Evolutionary conservation across 1,140 invertebrate genomes (phyloP).

Genomic region (Hypothenemus hampei): DNA sequence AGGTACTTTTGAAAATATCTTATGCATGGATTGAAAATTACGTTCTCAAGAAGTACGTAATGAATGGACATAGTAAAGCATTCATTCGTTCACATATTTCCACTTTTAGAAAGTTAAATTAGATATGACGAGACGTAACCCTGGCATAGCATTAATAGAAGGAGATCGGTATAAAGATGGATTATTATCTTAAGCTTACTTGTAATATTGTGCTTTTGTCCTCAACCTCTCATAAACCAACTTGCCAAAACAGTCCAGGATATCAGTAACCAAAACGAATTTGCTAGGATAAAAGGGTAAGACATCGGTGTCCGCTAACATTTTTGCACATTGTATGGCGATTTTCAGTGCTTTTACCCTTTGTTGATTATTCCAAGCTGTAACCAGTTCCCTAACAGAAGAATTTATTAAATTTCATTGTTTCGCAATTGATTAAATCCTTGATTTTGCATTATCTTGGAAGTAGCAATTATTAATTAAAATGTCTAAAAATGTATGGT

Average conservation of each 20-base stretch:
- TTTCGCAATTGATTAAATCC: too few relatives aligned
- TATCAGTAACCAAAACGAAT: constrained; percentile 94
- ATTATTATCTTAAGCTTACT: too few relatives aligned
- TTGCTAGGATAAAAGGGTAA: constrained; percentile 97
- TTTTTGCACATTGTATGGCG: constrained; percentile 92
- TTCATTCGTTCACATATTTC: too few relatives aligned
- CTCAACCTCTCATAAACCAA: constrained; percentile 85
- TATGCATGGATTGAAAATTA: background rate
- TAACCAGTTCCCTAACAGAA: constrained; percentile 65
- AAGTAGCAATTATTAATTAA: too few relatives aligned
- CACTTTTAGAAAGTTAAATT: too few relatives aligned
- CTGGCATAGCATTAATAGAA: too few relatives aligned
- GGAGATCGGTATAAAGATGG: too few relatives aligned
- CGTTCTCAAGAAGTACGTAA: background rate
- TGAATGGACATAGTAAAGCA: too few relatives aligned
- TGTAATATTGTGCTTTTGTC: constrained; percentile 58
- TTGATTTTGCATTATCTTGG: too few relatives aligned
- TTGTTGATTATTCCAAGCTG: constrained; percentile 90
- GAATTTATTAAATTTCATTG: background rate
- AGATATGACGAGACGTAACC: too few relatives aligned
- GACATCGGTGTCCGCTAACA: constrained; percentile 81
- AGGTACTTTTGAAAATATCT: too few relatives aligned
- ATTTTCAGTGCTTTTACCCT: constrained; percentile 95
- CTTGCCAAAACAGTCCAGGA: constrained; percentile 91
- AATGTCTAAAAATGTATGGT: constrained; percentile 40